phyloP scores from a whole-genome alignment of 2,113 vertebrate species.

The Verasper variegatus region DNA sequence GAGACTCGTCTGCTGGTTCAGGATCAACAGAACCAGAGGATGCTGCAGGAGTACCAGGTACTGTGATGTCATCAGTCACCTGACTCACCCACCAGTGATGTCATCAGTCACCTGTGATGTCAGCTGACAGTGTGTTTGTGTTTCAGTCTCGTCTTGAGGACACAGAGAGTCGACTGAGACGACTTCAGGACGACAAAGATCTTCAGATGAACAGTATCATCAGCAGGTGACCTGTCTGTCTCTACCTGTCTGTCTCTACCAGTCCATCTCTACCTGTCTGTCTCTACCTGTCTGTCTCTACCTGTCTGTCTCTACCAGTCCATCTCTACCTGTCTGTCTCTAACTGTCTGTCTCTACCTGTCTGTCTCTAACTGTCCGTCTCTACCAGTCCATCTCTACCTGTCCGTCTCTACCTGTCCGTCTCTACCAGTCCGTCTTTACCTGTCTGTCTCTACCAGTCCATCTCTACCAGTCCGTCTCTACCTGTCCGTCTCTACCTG shows the following conservation, averaged over 20 bases:
- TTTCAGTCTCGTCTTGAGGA: slow-evolving; percentile 90
- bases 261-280: too few species aligned
- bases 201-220: slow-evolving; percentile 99
- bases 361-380: too few species aligned
- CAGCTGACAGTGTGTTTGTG: slow-evolving; percentile 13
- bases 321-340: not conserved
- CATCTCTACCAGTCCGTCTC: too few species aligned
- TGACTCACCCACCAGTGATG: not conserved
- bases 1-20: slow-evolving; percentile 92
- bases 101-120: not conserved
- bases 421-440: too few species aligned
- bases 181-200: slow-evolving; percentile 98
- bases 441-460: not conserved
- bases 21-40: slow-evolving; percentile 95
- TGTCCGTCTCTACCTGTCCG: too few species aligned
- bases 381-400: too few species aligned
- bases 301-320: too few species aligned
- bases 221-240: slow-evolving; percentile 83
- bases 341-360: too few species aligned
- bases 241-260: not conserved
- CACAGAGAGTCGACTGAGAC: slow-evolving; percentile 91
- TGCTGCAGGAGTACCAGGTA: slow-evolving; percentile 95
- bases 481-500: too few species aligned
- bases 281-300: too few species aligned
- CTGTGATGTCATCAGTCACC: not conserved